Percentiles rank a stretch among this genome's conserved stretches.
Conservation (phyloP, 2,888 invertebrate genomes). For the Phalera bucephala region DNA sequence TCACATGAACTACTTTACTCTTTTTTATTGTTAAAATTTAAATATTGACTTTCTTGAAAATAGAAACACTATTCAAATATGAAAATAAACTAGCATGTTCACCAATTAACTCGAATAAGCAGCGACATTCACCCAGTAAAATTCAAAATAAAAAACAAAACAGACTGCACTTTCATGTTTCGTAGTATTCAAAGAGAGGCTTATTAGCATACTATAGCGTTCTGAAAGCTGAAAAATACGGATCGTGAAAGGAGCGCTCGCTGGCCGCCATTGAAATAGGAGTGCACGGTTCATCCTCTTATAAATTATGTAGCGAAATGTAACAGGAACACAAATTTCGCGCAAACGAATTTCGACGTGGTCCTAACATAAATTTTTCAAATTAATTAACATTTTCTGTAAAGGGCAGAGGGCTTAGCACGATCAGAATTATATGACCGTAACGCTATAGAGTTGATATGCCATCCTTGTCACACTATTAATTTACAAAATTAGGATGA, state of each 20-base stretch:
- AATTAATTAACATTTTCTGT: conserved; percentile 5
- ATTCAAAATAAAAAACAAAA: conserved; percentile 16
- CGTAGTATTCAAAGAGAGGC: conserved; percentile 42
- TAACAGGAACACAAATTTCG: conserved; percentile 45
- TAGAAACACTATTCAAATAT: too few species aligned
- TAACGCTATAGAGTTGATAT: too few species aligned
- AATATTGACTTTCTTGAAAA: too few species aligned
- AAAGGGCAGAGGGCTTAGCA: too few species aligned
- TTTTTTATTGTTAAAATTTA: too few species aligned
- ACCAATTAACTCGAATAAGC: conserved; percentile 4
- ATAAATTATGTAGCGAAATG: conserved; percentile 63
- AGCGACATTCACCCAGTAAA: too few species aligned
- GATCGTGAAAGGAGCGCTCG: conserved; percentile 47
- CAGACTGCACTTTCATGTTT: conserved; percentile 35
- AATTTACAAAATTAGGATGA: too few species aligned
- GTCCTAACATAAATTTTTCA: conserved; percentile 26
- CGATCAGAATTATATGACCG: too few species aligned
- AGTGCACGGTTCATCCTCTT: conserved; percentile 57
- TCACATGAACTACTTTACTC: too few species aligned
- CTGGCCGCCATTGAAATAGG: conserved; percentile 52
- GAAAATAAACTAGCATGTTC: too few species aligned
- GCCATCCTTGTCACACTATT: too few species aligned
- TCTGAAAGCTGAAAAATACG: conserved; percentile 60
- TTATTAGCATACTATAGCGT: conserved; percentile 67
- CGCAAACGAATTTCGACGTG: conserved; percentile 35